phyloP scores from a whole-genome alignment of 2,888 invertebrate species.

The Lamproptera curius region DNA sequence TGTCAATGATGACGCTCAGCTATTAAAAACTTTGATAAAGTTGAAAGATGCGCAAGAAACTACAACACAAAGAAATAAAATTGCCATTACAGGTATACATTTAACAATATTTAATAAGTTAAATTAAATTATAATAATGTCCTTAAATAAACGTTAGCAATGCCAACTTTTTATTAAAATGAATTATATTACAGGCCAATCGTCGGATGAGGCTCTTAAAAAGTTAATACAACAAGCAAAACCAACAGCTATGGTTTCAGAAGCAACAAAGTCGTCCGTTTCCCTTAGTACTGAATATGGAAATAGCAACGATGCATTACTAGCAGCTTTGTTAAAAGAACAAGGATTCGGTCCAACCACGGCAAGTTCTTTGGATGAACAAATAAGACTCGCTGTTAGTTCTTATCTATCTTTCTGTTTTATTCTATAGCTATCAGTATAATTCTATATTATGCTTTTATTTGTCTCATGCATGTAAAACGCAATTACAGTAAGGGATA shows the following conservation, averaged over 20 bases:
- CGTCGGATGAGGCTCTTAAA: conserved; percentile 64
- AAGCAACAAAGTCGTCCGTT: conserved; percentile 62
- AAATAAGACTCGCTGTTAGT: conserved; percentile 78
- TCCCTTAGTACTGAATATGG: conserved; percentile 76
- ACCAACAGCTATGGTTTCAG: conserved; percentile 56
- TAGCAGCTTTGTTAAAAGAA: conserved; percentile 83
- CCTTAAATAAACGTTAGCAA: neutral
- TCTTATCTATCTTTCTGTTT: conserved; percentile 21
- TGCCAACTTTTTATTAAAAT: neutral
- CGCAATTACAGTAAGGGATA: too few relatives aligned
- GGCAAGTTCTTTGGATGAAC: conserved; percentile 79
- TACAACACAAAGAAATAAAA: conserved; percentile 58
- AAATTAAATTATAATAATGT: neutral
- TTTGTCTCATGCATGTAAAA: neutral
- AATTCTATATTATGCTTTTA: conserved; percentile 9
- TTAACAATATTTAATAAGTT: neutral
- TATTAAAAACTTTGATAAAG: conserved; percentile 71
- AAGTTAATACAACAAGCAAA: conserved; percentile 57
- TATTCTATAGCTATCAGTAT: conserved; percentile 15
- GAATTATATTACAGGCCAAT: conserved; percentile 45
- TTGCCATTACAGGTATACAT: conserved; percentile 60
- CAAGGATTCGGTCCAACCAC: conserved; percentile 86
- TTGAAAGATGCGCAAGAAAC: conserved; percentile 67
- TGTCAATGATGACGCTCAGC: conserved; percentile 61
- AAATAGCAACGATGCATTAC: conserved; percentile 82